Conservation (phyloP, 2,113 vertebrate species). For the Microcebus jonahi region DNA sequence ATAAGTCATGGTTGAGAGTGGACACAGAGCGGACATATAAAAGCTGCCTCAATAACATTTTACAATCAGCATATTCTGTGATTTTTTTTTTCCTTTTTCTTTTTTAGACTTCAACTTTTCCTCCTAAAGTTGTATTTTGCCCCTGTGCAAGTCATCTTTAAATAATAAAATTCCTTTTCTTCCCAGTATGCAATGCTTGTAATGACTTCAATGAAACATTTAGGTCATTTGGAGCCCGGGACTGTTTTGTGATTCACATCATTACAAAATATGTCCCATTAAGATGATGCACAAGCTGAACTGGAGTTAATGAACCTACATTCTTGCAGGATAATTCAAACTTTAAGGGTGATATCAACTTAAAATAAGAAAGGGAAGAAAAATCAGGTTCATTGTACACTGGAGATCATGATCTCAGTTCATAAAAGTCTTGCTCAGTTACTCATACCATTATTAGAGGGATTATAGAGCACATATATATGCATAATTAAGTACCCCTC, state of each 20-base stretch:
- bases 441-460: conserved; percentile 68
- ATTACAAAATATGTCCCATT: conserved; percentile 79
- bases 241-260: conserved; percentile 78
- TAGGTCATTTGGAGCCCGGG: conserved; percentile 71
- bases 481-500: conserved; percentile 76
- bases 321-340: conserved; percentile 82
- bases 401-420: conserved; percentile 75
- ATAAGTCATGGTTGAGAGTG: background rate
- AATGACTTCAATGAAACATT: conserved; percentile 80
- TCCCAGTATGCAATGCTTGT: conserved; percentile 40
- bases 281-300: conserved; percentile 79
- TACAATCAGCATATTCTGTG: background rate
- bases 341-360: conserved; percentile 80
- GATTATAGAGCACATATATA: conserved; percentile 46
- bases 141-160: conserved; percentile 46
- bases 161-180: conserved; percentile 73
- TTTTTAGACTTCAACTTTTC: conserved; percentile 45
- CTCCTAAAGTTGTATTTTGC: background rate
- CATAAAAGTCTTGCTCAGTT: conserved; percentile 79
- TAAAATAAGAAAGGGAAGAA: conserved; percentile 78
- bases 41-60: background rate
- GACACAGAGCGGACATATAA: background rate
- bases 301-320: conserved; percentile 81
- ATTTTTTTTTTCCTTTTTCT: background rate
- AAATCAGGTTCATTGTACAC: conserved; percentile 74